Evolutionary conservation across 2,797 vertebrate genomes (phyloP).

Genomic region (Garrulus glandarius): DNA sequence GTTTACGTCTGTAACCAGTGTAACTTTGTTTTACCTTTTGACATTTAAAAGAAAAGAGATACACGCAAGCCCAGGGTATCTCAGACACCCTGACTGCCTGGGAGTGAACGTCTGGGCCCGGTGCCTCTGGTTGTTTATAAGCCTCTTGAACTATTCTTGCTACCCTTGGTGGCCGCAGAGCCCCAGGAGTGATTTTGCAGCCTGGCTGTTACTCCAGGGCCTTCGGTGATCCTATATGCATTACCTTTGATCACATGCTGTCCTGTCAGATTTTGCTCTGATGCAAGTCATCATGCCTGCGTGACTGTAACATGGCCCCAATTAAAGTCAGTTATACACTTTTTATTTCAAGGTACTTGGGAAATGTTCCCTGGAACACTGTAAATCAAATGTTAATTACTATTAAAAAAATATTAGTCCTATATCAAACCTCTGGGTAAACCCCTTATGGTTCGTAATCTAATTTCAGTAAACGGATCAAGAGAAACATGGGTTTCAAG

Average conservation of each 20-base stretch:
- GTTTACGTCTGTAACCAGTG: background rate
- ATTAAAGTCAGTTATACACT: conserved; percentile 58
- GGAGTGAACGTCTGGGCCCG: background rate
- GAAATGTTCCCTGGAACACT: conserved; percentile 65
- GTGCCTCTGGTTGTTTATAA: conserved; percentile 42
- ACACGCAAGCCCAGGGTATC: background rate
- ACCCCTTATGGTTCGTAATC: conserved; percentile 50
- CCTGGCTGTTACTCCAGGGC: conserved; percentile 5
- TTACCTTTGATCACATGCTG: conserved; percentile 65
- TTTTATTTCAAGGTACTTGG: conserved; percentile 71
- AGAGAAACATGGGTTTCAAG: conserved; percentile 45
- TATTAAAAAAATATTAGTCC: conserved; percentile 66
- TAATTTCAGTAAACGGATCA: conserved; percentile 70
- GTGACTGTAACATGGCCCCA: conserved; percentile 61
- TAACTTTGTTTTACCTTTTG: background rate
- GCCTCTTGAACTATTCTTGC: conserved; percentile 30
- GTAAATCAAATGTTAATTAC: conserved; percentile 76
- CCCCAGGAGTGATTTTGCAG: background rate
- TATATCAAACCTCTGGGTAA: conserved; percentile 68
- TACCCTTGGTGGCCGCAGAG: background rate
- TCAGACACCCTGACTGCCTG: background rate
- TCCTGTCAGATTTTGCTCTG: conserved; percentile 68
- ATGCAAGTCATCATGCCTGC: conserved; percentile 43
- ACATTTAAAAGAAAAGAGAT: background rate
- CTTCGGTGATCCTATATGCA: conserved; percentile 16